Evolutionary conservation across 1,140 invertebrate species (phyloP), one percentile per base, ranked within the genome.

Genomic region (Apis dorsata): DNA sequence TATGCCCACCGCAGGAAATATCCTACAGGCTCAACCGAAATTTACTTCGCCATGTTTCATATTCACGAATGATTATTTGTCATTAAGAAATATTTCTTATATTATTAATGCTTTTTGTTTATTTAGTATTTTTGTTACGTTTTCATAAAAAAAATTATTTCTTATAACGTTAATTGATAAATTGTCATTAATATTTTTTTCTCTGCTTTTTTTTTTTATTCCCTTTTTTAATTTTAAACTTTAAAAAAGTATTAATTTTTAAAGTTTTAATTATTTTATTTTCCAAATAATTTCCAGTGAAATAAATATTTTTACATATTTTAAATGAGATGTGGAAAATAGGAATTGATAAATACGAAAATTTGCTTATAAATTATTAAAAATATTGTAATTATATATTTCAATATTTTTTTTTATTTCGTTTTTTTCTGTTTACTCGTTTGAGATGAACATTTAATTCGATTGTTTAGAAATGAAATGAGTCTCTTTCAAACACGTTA

Each of bases 1-100:
- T 93, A 93, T 93, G 93, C 91, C 91, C 86, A 89, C 72, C 90
- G 90, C 90, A 92, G 91, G 90, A 93, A 93, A 90, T 92, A 91
- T 90, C 90, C 86, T 79, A 82, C 84, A 85, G 84, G 76, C 81
- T 86, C 59, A 65, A 85, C 68, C 86, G 70, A 88, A 90, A 91
- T 82, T 76, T 63, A 63, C 51, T 11, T 83, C 11, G 72, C 57
- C 15, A 21, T 66, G 65, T 81, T 79, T 85, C 68, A 78, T 71
- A 62, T 44, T 59, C 75, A 68, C 57, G 62, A 76, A 72, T 74
- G 73, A 83, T 85, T 87, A 84, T 63, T 87, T 71, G 68, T 81
- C 82, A 69, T 63, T 24, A 11, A 13, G 21, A 15, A 53, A 0
- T 1, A 10, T 11, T 28, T 1, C 17, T 13, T 24, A n/a, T 9